phyloP scores from a whole-genome alignment of 2,113 vertebrate genomes.

The Ciconia stormi region DNA sequence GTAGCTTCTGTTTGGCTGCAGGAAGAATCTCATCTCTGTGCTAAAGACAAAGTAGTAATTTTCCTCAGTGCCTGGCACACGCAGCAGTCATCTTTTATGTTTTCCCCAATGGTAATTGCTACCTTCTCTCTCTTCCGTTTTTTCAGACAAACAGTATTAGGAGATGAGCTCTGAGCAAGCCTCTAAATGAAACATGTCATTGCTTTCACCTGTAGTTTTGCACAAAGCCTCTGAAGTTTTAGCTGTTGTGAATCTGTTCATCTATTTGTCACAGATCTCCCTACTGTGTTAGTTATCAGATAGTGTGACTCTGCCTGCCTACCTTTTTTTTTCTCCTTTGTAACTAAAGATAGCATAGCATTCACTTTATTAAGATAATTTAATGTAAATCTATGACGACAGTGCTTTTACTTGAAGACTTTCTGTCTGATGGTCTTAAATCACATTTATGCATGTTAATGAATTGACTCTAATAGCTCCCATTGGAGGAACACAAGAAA shows the following conservation, averaged over 20 bases:
- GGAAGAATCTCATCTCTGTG: slow-evolving; percentile 46
- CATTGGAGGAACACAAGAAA: background rate
- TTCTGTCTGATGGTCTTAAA: background rate
- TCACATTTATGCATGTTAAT: background rate
- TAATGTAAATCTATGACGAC: background rate
- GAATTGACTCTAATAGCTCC: background rate
- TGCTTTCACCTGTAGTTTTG: slow-evolving; percentile 48
- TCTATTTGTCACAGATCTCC: background rate
- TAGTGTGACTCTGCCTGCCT: background rate
- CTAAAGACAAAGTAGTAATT: slow-evolving; percentile 64
- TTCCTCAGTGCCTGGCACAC: slow-evolving; percentile 6
- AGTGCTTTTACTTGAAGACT: background rate
- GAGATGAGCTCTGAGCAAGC: slow-evolving; percentile 36
- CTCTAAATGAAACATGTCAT: slow-evolving; percentile 44
- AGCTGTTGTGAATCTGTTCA: background rate
- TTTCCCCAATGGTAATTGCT: slow-evolving; percentile 62
- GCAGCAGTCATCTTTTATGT: slow-evolving; percentile 51
- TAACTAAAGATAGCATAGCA: background rate
- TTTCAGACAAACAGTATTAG: slow-evolving; percentile 19
- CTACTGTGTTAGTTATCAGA: background rate
- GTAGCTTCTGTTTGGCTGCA: slow-evolving; percentile 36
- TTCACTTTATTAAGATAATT: background rate
- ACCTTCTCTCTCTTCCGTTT: slow-evolving; percentile 7
- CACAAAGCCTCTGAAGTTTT: slow-evolving; percentile 20
- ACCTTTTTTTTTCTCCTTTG: background rate